Base-by-base conservation (phyloP, 2,888 invertebrate species). In the Byasa hedistus region DNA sequence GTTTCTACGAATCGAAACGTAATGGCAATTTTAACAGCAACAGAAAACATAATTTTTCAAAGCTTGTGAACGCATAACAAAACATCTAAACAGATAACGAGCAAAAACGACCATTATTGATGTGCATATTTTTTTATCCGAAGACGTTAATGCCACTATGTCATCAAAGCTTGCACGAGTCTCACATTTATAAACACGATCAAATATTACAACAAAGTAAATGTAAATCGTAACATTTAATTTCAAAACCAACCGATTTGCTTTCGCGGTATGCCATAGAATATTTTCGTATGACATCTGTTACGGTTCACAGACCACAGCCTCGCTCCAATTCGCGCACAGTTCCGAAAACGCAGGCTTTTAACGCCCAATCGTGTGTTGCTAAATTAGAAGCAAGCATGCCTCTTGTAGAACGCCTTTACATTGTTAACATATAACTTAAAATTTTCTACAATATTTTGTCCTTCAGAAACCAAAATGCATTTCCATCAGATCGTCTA, bases 261-360 rank as follows among this genome's bases (percentile, higher is more conserved):
- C 58, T 55, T 61, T 61, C 57, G 22, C 23, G 23, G 55, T 48
- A 57, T 39, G 58, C 15, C 58, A 62, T 60, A 51, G 55, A 55
- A 39, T 51, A 51, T 61, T 58, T 63, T 72, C 66, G 68, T 72
- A 70, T 72, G 76, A 75, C 69, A 72, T 72, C 67, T 73, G 63
- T 68, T 3, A 64, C 67, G 67, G 68, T 64, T 68, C 67, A 68
- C 63, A 62, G 63, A 72, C 66, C 64, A 68, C 73, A 74, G 72
- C 80, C 76, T 78, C 73, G 78, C 75, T 76, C 80, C 71, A 77
- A 77, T 76, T 82, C 69, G 66, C 70, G 68, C 70, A 70, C 62
- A 69, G 60, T 69, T 73, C 69, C 71, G 71, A 71, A 73, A 69
- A 70, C 66, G 61, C 62, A 66, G 69, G 68, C 67, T 68, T 66